Evolutionary conservation across 2,797 vertebrate species (phyloP).

Genomic region (Hippoglossus hippoglossus): DNA sequence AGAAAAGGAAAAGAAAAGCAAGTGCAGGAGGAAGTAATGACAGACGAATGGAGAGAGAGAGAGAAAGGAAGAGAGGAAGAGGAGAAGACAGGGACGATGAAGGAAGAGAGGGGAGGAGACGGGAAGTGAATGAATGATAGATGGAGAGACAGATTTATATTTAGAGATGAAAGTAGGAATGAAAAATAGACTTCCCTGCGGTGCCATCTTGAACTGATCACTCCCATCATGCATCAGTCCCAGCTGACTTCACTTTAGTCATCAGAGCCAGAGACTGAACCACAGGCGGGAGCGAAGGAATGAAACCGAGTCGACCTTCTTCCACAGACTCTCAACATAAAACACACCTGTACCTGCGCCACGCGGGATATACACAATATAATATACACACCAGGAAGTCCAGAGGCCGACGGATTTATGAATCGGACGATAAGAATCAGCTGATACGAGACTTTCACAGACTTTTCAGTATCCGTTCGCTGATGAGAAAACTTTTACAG

Average conservation of each 20-base stretch:
- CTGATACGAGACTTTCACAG: no score
- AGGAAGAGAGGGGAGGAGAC: conserved; percentile 34
- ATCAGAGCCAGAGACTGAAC: conserved; percentile 38
- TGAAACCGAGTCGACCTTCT: not conserved
- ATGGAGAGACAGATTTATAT: conserved; percentile 57
- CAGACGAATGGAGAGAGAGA: no score
- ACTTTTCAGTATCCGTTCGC: no score
- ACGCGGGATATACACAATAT: no score
- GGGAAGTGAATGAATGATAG: conserved; percentile 48
- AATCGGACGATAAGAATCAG: no score
- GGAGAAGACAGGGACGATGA: not conserved
- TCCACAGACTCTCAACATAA: not conserved
- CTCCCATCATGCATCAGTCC: conserved; percentile 54
- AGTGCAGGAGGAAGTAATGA: not conserved
- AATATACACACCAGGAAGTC: no score
- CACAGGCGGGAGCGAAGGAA: not conserved
- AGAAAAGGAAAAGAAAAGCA: not conserved
- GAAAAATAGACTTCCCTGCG: conserved; percentile 42
- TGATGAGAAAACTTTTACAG: no score
- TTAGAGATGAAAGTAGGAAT: conserved; percentile 64
- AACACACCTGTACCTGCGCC: no score
- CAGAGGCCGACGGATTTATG: no score
- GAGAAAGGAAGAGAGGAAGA: not conserved
- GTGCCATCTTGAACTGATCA: conserved; percentile 70
- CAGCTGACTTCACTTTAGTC: conserved; percentile 66